phyloP scores from a whole-genome alignment of 1,140 invertebrate species.

The Globodera rostochiensis region DNA sequence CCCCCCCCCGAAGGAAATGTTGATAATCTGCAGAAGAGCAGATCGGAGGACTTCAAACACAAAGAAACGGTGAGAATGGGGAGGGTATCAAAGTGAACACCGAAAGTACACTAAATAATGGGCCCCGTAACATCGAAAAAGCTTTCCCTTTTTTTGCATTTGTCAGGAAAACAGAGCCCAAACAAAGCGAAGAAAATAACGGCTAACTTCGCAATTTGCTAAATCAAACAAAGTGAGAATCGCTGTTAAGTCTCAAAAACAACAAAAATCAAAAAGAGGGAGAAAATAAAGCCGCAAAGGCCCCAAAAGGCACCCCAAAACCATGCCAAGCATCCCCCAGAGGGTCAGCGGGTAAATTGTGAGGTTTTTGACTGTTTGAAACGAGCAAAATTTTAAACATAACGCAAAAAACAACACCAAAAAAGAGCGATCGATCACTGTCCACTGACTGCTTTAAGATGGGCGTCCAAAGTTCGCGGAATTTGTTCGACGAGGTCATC shows the following conservation, averaged over 20 bases:
- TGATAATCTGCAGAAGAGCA: not conserved
- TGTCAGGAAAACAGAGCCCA: too few relatives aligned
- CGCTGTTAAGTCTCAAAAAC: too few relatives aligned
- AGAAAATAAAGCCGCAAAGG: too few relatives aligned
- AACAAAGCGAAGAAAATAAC: too few relatives aligned
- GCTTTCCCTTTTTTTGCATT: too few relatives aligned
- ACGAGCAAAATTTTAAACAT: not conserved
- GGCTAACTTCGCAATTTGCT: too few relatives aligned
- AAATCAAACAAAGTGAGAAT: too few relatives aligned
- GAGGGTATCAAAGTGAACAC: not conserved
- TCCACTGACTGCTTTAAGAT: slow-evolving; percentile 8
- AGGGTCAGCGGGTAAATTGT: not conserved
- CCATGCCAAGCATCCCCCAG: not conserved
- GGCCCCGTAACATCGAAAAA: too few relatives aligned
- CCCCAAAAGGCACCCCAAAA: not conserved
- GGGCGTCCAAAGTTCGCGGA: slow-evolving; percentile 5
- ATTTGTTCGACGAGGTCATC: slow-evolving; percentile 2
- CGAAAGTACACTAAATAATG: too few relatives aligned
- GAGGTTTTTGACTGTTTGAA: not conserved
- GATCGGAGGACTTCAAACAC: not conserved
- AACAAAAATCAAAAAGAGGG: too few relatives aligned
- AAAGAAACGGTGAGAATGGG: not conserved
- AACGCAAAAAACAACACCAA: not conserved
- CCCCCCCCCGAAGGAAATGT: not conserved
- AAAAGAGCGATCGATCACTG: not conserved